Base-by-base conservation (phyloP, 2,113 vertebrate species). In the Archocentrus centrarchus region DNA sequence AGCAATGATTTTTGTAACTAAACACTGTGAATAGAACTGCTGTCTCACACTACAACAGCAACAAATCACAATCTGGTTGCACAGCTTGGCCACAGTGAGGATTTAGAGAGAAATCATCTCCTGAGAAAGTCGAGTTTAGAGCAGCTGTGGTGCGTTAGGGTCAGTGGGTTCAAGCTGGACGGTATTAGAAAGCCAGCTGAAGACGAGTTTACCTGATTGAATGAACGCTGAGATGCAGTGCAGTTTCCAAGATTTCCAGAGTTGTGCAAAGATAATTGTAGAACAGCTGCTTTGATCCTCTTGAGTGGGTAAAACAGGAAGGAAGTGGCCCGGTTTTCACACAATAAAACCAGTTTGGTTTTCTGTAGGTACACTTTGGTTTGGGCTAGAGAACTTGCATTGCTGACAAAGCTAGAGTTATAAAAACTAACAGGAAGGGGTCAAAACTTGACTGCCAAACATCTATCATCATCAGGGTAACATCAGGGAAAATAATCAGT, bases 231-330 rank as follows among this genome's bases (percentile, higher is more conserved):
- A 50, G 18, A 32, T 73, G 44, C 17, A n/a, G 24, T 53, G 30
- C 0, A 2, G 17, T 73, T 73, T 55, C 77, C 39, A 80, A 44
- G 58, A 84, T 79, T 62, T 66, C 24, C 14, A 50, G 57, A 39
- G 58, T 50, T 27, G n/a, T 30, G 15, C 27, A 66, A 70, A 77
- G 47, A 30, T 66, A 68, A 59, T 59, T 60, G 39, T 59, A n/a
- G 37, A 62, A 59, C 68, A 85, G 61, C 79, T 77, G 60, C 75
- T 75, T 44, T 50, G 27, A 58, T 68, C 27, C 2, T 55, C 13
- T 70, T 55, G 47, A 55, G 68, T 55, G 47, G 47, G 20, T n/a
- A n/a, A 32, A 55, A 55, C 17, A 14, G 68, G 3, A 73, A 13
- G 17, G 17, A 27, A 0, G 27, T 73, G 68, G 53, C 68, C 17